Conservation (phyloP, 2,113 vertebrate genomes). For the Podilymbus podiceps region DNA sequence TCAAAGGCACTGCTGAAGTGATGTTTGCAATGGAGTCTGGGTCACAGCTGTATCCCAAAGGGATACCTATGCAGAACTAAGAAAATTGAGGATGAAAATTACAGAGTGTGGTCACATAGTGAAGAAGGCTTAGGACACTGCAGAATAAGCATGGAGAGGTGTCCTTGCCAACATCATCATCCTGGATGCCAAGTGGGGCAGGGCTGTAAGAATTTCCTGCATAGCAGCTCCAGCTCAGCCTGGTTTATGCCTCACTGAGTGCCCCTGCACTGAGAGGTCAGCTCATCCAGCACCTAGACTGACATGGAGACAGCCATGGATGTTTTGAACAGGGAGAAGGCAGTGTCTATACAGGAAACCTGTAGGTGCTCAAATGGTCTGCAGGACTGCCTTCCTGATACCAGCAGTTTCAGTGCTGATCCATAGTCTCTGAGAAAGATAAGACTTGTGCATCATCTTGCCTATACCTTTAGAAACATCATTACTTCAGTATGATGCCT, state of each 20-base stretch:
- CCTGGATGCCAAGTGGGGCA: neutral
- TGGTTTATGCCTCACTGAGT: neutral
- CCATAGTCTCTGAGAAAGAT: neutral
- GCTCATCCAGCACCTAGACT: neutral
- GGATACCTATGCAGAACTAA: neutral
- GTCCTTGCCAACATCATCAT: neutral
- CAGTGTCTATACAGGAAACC: neutral
- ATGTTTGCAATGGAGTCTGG: neutral
- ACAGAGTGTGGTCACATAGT: neutral
- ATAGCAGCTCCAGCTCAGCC: neutral
- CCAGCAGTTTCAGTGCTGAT: neutral
- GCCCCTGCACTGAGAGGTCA: neutral
- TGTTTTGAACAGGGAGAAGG: neutral
- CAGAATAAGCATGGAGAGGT: neutral
- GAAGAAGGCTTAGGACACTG: neutral
- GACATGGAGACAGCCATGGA: neutral
- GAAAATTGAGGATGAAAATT: neutral
- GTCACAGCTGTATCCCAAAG: neutral
- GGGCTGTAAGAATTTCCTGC: neutral
- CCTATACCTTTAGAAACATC: neutral
- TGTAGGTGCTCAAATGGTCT: neutral
- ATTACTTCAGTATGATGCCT: neutral
- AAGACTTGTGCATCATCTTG: neutral
- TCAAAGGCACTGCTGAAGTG: neutral
- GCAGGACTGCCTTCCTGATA: neutral